A percentile compares a stretch with the other conserved stretches of the same genome.
phyloP scores from a whole-genome alignment of 2,797 vertebrate genomes.

The Anguilla megastoma region DNA sequence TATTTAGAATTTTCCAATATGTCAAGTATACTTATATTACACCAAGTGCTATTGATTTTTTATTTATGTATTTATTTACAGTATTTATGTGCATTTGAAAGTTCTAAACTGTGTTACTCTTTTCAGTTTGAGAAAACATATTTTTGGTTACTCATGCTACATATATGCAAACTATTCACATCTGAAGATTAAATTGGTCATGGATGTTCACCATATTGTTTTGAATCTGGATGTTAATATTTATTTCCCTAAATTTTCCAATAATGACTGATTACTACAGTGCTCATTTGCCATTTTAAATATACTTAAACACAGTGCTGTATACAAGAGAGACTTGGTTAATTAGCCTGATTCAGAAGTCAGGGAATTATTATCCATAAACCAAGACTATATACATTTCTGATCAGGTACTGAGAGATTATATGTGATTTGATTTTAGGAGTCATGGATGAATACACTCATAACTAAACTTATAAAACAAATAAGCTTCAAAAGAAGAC shows the following conservation, averaged over 20 bases:
- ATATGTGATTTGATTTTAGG: background rate
- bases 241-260: background rate
- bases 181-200: background rate
- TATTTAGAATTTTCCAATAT: no score
- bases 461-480: background rate
- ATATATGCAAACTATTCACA: background rate
- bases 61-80: no score
- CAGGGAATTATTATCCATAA: background rate
- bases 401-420: background rate
- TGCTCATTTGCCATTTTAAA: background rate
- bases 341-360: background rate
- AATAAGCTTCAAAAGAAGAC: conserved; percentile 42
- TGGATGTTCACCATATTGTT: background rate
- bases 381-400: background rate
- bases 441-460: background rate
- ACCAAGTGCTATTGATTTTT: no score
- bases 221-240: background rate
- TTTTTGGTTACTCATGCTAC: no score
- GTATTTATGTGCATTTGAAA: background rate
- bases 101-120: background rate
- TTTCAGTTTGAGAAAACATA: no score
- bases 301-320: background rate
- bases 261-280: background rate
- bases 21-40: no score
- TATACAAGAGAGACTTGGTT: background rate